A percentile compares a stretch with the other conserved stretches of the same genome.
phyloP scores from a whole-genome alignment of 2,888 invertebrate genomes.

The Luperina nickerlii region DNA sequence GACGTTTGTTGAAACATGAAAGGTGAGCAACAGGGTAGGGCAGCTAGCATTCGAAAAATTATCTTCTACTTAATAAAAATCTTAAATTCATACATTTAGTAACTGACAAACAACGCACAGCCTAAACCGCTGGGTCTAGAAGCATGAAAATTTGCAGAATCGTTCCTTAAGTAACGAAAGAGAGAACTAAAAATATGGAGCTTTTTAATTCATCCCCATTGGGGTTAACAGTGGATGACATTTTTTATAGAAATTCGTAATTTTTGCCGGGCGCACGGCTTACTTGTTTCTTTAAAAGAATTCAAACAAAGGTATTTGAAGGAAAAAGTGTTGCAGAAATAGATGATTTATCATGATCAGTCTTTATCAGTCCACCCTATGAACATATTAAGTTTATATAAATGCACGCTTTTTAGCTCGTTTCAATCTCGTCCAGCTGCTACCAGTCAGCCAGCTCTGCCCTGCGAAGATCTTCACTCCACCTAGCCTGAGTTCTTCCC shows the following conservation, averaged over 20 bases:
- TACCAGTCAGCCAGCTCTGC: background rate
- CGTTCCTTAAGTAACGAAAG: background rate
- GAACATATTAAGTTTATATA: background rate
- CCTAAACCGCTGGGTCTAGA: background rate
- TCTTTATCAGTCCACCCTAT: background rate
- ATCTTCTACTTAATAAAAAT: background rate
- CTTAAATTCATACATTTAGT: background rate
- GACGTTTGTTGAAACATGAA: slow-evolving; percentile 3
- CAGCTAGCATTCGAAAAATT: background rate
- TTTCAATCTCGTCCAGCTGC: background rate
- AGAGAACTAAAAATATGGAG: too few relatives aligned
- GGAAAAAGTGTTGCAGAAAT: background rate
- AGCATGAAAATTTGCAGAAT: background rate
- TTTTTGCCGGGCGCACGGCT: background rate
- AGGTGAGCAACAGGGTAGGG: background rate
- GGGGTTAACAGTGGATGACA: background rate
- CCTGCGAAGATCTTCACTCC: background rate
- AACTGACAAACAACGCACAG: background rate
- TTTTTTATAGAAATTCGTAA: background rate
- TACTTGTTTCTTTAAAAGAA: background rate
- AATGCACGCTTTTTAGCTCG: too few relatives aligned
- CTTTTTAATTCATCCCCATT: background rate
- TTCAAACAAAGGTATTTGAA: background rate
- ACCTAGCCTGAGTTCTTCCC: background rate
- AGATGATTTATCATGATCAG: background rate